These are phyloP conservation scores for Phycodurus eques DNA, from an alignment of 2,113 vertebrate species.

Conservation along the genomic window DNA sequence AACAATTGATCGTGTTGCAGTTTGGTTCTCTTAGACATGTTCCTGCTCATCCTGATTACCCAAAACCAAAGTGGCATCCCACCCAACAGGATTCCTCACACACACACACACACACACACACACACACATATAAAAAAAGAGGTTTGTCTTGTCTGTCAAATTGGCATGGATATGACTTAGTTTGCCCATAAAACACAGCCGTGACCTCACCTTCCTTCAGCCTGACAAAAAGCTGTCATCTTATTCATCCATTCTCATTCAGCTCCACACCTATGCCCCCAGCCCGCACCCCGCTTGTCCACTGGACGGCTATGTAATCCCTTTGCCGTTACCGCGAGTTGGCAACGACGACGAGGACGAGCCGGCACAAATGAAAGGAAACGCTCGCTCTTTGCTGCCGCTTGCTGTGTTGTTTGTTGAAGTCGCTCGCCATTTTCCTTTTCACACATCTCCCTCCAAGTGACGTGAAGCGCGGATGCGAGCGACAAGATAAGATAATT, in stretches of 20 bases:
- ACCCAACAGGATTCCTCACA: constrained; percentile 32
- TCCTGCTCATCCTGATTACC: constrained; percentile 26
- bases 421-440: neutral
- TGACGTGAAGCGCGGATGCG: constrained; percentile 10
- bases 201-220: constrained; percentile 30
- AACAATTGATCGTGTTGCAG: constrained; percentile 1
- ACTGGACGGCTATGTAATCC: constrained; percentile 53
- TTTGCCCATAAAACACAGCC: constrained; percentile 14
- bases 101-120: neutral
- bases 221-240: constrained; percentile 44
- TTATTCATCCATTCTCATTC: constrained; percentile 44
- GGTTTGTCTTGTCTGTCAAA: neutral
- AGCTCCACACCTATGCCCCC: constrained; percentile 45
- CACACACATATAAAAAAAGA: neutral
- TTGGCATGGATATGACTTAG: neutral
- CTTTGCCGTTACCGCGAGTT: constrained; percentile 46
- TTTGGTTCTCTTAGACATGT: neutral
- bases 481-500: constrained; percentile 24
- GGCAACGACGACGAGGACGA: constrained; percentile 41
- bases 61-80: constrained; percentile 18
- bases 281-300: constrained; percentile 43
- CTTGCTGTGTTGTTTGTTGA: neutral
- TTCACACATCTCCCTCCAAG: constrained; percentile 9
- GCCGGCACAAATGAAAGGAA: constrained; percentile 36
- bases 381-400: constrained; percentile 12